Evolutionary conservation across 2,888 invertebrate genomes (phyloP), one percentile per base, ranked within the genome.

Genomic region (Drosophila hamatofila): DNA sequence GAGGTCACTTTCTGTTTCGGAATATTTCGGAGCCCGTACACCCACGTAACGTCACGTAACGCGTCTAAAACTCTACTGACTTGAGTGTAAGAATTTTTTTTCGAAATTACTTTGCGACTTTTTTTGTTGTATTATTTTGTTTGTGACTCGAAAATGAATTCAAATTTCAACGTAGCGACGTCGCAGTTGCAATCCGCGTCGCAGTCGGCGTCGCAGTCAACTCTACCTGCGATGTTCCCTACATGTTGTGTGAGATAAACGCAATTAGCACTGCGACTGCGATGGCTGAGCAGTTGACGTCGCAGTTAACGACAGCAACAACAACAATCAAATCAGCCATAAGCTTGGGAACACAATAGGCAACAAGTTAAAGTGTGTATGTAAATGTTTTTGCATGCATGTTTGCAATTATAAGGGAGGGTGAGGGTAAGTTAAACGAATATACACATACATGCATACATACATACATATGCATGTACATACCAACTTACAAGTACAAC

Each of bases 1-100:
- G 48, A 52, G 16, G 9, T 8, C 63, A 69, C 60, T 39, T 49
- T 61, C 44, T 46, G 66, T 67, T 67, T 72, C 12, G 60, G 51
- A 48, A 48, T 27, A 71, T 64, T 56, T 49, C 48, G 51, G 64
- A 69, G 67, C 56, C 56, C 75, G 55, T 73, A 63, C 85, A 78
- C 88, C 83, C 73, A 80, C 83, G 89, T 89, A 90, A 80, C 84
- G 88, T 85, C 84, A 77, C 75, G 83, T 70, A 81, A 81, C 88
- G 73, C 91, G 90, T 91, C 91, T 91, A 88, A 90, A 90, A 81
- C 86, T 88, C 88, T 90, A 91, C 91, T 91, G 83, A 91, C 78
- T 77, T 84, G 76, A 78, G 78, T 73, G 81, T 91, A 91, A 91
- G 91, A 91, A 91, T 90, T 78, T 80, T 83, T 83, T 83, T 84